Evolutionary conservation across 2,888 invertebrate genomes (phyloP).

Genomic region (Shargacucullia verbasci): DNA sequence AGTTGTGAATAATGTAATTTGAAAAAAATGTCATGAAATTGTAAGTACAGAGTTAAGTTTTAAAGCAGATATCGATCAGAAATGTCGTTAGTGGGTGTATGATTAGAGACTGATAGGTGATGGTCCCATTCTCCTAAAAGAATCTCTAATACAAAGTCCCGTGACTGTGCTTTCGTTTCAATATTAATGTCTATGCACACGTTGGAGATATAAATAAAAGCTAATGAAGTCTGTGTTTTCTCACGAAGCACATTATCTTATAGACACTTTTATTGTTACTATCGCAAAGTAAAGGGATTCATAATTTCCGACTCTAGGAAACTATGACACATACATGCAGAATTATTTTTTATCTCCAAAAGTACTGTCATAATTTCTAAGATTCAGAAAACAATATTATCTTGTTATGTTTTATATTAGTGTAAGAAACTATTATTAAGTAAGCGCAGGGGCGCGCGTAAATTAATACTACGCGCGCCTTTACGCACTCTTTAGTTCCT

Average conservation of each 20-base stretch:
- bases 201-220: background rate
- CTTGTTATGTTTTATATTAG: slow-evolving; percentile 63
- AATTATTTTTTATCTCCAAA: slow-evolving; percentile 5
- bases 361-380: slow-evolving; percentile 50
- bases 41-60: slow-evolving; percentile 54
- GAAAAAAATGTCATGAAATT: slow-evolving; percentile 35
- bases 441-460: slow-evolving; percentile 76
- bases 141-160: slow-evolving; percentile 29
- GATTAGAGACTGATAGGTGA: slow-evolving; percentile 57
- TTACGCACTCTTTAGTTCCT: slow-evolving; percentile 80
- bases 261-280: slow-evolving; percentile 19
- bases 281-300: slow-evolving; percentile 35
- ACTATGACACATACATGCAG: slow-evolving; percentile 35
- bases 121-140: slow-evolving; percentile 44
- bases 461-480: slow-evolving; percentile 71
- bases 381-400: slow-evolving; percentile 43
- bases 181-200: slow-evolving; percentile 5
- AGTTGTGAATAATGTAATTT: background rate
- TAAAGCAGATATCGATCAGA: slow-evolving; percentile 31
- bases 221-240: too few relatives aligned
- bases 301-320: slow-evolving; percentile 32
- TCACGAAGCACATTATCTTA: too few relatives aligned
- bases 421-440: slow-evolving; percentile 65
- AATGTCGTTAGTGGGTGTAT: slow-evolving; percentile 38
- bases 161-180: slow-evolving; percentile 27